These are phyloP conservation scores for Prunella strophiata DNA, from an alignment of 2,797 vertebrate species.

Conservation along the genomic window DNA sequence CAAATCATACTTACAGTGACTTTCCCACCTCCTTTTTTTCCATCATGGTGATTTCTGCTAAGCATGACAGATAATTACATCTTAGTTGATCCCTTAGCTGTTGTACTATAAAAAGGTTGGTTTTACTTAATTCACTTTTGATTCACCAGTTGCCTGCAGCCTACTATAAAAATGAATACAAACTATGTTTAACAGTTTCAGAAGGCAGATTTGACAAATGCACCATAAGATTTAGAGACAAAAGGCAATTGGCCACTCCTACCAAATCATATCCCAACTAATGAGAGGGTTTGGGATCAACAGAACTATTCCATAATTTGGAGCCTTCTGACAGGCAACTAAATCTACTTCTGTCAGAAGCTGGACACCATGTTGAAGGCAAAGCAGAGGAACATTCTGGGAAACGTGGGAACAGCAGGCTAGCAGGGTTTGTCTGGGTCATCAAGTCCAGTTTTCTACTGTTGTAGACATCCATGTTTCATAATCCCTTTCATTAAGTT, in stretches of 20 bases:
- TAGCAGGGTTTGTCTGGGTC: not conserved
- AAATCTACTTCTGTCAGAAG: constrained; percentile 35
- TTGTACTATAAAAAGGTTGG: constrained; percentile 25
- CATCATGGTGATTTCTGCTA: not conserved
- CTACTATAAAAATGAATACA: constrained; percentile 32
- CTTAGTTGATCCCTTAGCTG: not conserved
- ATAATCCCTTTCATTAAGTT: constrained; percentile 67
- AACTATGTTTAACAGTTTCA: constrained; percentile 55
- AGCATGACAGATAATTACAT: constrained; percentile 23
- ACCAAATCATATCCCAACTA: constrained; percentile 53
- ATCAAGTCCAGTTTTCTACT: constrained; percentile 15
- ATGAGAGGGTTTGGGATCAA: constrained; percentile 42
- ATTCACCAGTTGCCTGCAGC: constrained; percentile 10
- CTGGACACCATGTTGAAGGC: constrained; percentile 3
- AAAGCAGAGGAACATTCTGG: constrained; percentile 27
- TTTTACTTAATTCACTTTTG: constrained; percentile 37
- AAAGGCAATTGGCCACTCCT: constrained; percentile 35
- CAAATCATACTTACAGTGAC: not conserved
- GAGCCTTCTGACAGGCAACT: constrained; percentile 2
- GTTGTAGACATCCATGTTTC: constrained; percentile 24
- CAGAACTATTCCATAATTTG: constrained; percentile 3
- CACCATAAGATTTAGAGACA: constrained; percentile 42
- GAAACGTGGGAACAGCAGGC: not conserved
- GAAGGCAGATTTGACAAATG: constrained; percentile 54
- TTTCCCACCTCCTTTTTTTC: not conserved